phyloP scores from a whole-genome alignment of 2,888 invertebrate species.

The Ormyrus pomaceus region DNA sequence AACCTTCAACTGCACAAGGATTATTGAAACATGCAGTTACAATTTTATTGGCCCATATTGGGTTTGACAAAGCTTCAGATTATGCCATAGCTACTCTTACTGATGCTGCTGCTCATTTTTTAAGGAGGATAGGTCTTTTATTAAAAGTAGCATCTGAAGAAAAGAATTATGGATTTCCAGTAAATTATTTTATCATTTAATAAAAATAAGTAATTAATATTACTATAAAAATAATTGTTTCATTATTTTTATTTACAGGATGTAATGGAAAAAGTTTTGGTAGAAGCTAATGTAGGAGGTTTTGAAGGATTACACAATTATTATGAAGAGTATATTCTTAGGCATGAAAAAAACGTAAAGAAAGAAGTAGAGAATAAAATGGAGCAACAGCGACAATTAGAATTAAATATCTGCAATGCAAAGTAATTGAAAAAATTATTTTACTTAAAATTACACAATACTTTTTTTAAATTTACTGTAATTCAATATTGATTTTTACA shows the following conservation, averaged over 20 bases:
- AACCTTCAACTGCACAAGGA: slow-evolving; percentile 66
- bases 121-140: slow-evolving; percentile 75
- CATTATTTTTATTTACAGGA: slow-evolving; percentile 74
- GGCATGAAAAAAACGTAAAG: slow-evolving; percentile 68
- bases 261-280: slow-evolving; percentile 79
- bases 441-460: neutral
- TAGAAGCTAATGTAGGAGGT: slow-evolving; percentile 80
- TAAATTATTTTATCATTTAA: slow-evolving; percentile 64
- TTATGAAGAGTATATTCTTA: slow-evolving; percentile 76
- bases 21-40: slow-evolving; percentile 77
- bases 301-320: slow-evolving; percentile 78
- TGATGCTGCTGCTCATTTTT: slow-evolving; percentile 77
- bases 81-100: slow-evolving; percentile 76
- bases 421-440: slow-evolving; percentile 60
- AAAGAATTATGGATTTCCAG: slow-evolving; percentile 77
- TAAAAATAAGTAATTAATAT: slow-evolving; percentile 7
- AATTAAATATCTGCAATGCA: slow-evolving; percentile 65
- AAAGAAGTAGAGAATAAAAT: slow-evolving; percentile 67
- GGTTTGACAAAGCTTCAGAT: slow-evolving; percentile 77
- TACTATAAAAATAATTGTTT: neutral
- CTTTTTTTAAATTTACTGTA: slow-evolving; percentile 5
- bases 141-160: slow-evolving; percentile 78
- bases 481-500: slow-evolving; percentile 53
- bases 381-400: slow-evolving; percentile 68
- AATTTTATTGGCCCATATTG: slow-evolving; percentile 77